Evolutionary conservation across 2,797 vertebrate genomes (phyloP).

Genomic region (Dendrocincla fuliginosa): DNA sequence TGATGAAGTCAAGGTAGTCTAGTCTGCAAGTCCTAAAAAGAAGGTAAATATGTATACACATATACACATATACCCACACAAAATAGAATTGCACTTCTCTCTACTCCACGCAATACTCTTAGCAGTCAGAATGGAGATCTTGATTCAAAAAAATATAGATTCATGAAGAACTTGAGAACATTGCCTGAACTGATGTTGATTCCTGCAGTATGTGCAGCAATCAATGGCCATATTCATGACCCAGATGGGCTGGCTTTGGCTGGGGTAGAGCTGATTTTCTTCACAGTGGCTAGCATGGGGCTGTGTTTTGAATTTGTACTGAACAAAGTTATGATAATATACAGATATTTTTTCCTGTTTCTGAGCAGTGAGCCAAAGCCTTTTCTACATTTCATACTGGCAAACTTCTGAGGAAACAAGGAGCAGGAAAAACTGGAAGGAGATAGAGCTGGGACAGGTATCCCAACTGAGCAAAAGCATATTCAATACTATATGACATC

Average conservation of each 20-base stretch:
- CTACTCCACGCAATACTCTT: rapidly evolving
- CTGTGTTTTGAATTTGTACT: neutral
- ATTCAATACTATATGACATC: neutral
- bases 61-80: neutral
- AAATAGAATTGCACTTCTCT: neutral
- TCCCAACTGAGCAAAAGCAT: neutral
- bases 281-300: neutral
- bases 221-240: neutral
- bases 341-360: neutral
- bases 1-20: neutral
- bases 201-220: neutral
- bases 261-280: neutral
- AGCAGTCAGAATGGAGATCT: neutral
- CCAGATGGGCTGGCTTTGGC: neutral
- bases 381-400: neutral
- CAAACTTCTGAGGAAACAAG: neutral
- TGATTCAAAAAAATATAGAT: neutral
- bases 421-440: neutral
- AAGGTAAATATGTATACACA: neutral
- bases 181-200: neutral
- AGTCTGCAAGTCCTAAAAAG: neutral
- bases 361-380: neutral
- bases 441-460: neutral
- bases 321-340: neutral
- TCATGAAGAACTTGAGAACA: neutral